Percentiles rank a stretch among this genome's conserved stretches.
Conservation (phyloP, 2,113 vertebrate genomes). For the Cinclus mexicanus region DNA sequence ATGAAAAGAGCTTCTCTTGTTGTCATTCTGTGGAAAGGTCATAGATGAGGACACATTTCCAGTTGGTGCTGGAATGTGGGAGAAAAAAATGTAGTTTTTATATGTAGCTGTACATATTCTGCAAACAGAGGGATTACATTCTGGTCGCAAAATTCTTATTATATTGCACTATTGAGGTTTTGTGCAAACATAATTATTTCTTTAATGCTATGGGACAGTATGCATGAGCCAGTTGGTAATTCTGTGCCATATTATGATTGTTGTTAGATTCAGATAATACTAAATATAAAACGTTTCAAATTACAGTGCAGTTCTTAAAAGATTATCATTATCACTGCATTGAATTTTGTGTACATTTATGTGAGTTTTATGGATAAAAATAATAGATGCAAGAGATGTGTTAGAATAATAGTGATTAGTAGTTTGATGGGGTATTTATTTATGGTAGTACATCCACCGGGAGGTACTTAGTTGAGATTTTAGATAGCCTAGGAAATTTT, state of each 20-base stretch:
- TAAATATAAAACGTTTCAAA: constrained; percentile 35
- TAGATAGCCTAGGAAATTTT: neutral
- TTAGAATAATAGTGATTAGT: constrained; percentile 2
- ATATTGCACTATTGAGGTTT: neutral
- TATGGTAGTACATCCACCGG: neutral
- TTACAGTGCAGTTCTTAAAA: constrained; percentile 23
- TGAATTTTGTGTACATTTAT: neutral
- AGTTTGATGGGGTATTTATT: neutral
- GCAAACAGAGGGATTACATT: neutral
- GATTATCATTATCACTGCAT: neutral
- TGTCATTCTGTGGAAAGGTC: neutral
- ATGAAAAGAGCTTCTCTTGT: neutral
- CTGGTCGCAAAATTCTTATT: neutral
- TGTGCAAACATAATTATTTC: neutral
- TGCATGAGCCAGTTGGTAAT: constrained; percentile 1
- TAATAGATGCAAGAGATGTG: neutral
- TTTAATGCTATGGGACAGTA: neutral
- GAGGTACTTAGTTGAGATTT: neutral
- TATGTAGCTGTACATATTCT: neutral
- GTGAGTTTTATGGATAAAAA: constrained; percentile 2
- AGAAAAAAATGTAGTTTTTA: neutral
- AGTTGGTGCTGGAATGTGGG: neutral
- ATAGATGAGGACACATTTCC: neutral
- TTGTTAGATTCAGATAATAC: constrained; percentile 18
- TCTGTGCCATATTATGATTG: constrained; percentile 2